These are phyloP conservation scores for Eledone cirrhosa DNA, from an alignment of 2,888 invertebrate genomes.

Conservation along the genomic window DNA sequence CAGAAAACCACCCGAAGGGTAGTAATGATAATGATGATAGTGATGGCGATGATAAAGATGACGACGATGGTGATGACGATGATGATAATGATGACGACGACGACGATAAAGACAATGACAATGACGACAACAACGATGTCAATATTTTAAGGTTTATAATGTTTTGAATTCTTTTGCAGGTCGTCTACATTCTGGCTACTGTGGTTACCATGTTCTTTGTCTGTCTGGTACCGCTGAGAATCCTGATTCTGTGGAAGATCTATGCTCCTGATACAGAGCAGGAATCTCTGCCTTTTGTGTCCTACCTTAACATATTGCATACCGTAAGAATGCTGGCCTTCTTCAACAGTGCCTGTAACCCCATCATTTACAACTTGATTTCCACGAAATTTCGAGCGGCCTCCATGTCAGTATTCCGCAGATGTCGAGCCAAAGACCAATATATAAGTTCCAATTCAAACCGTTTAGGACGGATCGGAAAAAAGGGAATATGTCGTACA, in stretches of 20 bases:
- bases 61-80: too few species aligned
- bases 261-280: constrained; percentile 77
- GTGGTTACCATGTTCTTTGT: constrained; percentile 82
- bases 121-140: too few species aligned
- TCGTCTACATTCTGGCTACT: constrained; percentile 54
- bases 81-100: too few species aligned
- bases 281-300: constrained; percentile 78
- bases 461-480: too few species aligned
- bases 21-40: too few species aligned
- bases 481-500: too few species aligned
- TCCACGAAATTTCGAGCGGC: constrained; percentile 84
- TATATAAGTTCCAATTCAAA: not conserved
- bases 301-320: constrained; percentile 83
- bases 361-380: constrained; percentile 90
- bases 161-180: constrained; percentile 38
- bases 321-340: constrained; percentile 83
- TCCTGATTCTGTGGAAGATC: constrained; percentile 87
- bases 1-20: too few species aligned
- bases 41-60: too few species aligned
- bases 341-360: constrained; percentile 90
- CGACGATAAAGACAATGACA: too few species aligned
- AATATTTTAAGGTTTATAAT: too few species aligned
- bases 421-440: not conserved
- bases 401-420: constrained; percentile 36
- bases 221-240: constrained; percentile 87